Percentiles rank a stretch among this genome's conserved stretches.
Conservation (phyloP, 2,888 invertebrate species). For the Synanthedon myopaeformis region DNA sequence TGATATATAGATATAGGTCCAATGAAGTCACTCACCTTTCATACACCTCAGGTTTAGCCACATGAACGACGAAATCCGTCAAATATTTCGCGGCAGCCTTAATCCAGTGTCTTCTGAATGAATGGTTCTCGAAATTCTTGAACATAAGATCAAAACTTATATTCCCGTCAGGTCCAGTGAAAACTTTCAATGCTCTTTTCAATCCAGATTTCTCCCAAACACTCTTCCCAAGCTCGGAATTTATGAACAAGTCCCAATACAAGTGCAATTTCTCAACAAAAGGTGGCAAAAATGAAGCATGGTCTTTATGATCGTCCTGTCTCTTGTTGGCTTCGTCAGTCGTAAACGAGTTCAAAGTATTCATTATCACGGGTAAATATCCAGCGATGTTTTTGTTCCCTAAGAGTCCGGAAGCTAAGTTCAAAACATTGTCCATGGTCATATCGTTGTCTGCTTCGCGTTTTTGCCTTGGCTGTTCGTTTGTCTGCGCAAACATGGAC, state of each 20-base stretch:
- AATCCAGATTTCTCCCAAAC: conserved; percentile 81
- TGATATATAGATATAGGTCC: conserved; percentile 2
- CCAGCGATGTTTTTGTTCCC: conserved; percentile 50
- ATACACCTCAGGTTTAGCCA: conserved; percentile 82
- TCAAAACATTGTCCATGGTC: conserved; percentile 65
- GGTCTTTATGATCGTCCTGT: conserved; percentile 75
- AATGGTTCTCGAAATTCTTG: conserved; percentile 83
- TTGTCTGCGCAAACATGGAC: conserved; percentile 53
- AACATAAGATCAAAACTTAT: conserved; percentile 80
- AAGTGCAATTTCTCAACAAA: conserved; percentile 74
- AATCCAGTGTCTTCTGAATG: conserved; percentile 85
- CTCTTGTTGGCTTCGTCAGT: conserved; percentile 73
- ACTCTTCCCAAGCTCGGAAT: conserved; percentile 81
- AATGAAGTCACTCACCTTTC: conserved; percentile 65
- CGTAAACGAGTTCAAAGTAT: conserved; percentile 72
- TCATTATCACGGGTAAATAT: conserved; percentile 76
- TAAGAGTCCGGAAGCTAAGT: conserved; percentile 67
- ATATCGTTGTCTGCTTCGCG: conserved; percentile 43
- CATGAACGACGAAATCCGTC: conserved; percentile 78
- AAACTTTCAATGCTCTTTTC: conserved; percentile 75
- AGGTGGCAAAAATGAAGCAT: conserved; percentile 78
- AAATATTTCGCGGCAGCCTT: conserved; percentile 79
- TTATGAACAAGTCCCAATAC: conserved; percentile 82
- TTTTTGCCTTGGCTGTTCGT: conserved; percentile 34
- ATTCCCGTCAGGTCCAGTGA: conserved; percentile 77